Evolutionary conservation across 2,888 invertebrate species (phyloP), one percentile per base, ranked within the genome.

Genomic region (Aphidius colemani): DNA sequence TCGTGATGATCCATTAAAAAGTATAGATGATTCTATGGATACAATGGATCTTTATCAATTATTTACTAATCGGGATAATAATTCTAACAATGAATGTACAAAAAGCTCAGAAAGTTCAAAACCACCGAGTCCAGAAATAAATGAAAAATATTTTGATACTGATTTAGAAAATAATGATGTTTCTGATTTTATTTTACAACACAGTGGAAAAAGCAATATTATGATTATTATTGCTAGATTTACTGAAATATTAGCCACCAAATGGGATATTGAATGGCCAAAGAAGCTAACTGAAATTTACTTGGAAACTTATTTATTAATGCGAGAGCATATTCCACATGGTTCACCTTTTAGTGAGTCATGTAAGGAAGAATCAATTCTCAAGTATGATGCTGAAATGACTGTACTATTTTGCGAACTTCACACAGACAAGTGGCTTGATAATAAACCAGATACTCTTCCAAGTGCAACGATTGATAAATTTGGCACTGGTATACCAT

Each of bases 211-310:
- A 60, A 78, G 77, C 44, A 86, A 87, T 71, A 85, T 87, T 68
- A 85, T 87, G 71, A 83, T 83, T 53, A 84, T 90, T 70, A 79
- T 91, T 7, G 86, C 87, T 67, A 87, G 87, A 60, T 88, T 85
- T 75, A 84, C 90, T 1, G 82, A 83, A 71, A 83, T 85, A 69
- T 78, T 92, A 59, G 83, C 87, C 7, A 82, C 81, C 7, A 86
- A 89, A 71, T 91, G 90, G 89, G 84, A 84, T 70, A 74, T 84
- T 7, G 85, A 86, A 67, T 92, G 91, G 91, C 89, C 91, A 0
- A 81, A 85, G 65, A 85, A 85, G 53, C 82, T 92, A 43, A 74
- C 85, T 0, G 82, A 85, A 10, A 74, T 88, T 53, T 92, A 87
- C 79, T 80, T 89, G 65, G 84, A 87, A 77, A 85, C 87, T 7